Conservation (phyloP, 1,140 invertebrate genomes). For the Caenorhabditis inopinata region DNA sequence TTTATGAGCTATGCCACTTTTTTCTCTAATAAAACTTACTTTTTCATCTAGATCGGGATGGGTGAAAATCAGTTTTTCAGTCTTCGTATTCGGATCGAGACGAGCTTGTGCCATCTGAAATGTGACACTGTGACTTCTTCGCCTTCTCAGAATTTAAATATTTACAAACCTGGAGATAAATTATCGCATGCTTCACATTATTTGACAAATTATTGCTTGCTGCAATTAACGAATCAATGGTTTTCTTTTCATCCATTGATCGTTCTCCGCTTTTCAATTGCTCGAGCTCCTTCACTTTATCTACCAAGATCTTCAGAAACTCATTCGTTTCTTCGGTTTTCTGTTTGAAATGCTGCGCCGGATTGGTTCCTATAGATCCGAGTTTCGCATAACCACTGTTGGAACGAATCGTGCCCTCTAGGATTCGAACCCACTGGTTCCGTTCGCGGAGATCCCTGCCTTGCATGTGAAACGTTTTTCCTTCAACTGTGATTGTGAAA, state of each 20-base stretch:
- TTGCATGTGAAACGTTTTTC: conserved; percentile 98
- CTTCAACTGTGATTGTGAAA: conserved; percentile 97
- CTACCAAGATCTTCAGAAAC: background rate
- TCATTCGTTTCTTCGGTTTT: conserved; percentile 77
- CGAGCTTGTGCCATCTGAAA: conserved; percentile 28
- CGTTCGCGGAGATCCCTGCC: conserved; percentile 87
- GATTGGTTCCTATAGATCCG: conserved; percentile 69
- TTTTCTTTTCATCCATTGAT: conserved; percentile 50
- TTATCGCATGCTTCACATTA: conserved; percentile 61
- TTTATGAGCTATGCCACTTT: too few species aligned
- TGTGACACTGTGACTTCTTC: conserved; percentile 38
- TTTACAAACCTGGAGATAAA: conserved; percentile 56
- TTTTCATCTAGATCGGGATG: conserved; percentile 6
- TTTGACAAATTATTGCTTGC: conserved; percentile 53
- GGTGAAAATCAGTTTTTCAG: conserved; percentile 17
- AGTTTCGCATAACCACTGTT: conserved; percentile 55
- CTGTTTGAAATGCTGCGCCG: conserved; percentile 88
- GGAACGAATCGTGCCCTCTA: conserved; percentile 83
- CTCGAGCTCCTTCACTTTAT: conserved; percentile 48
- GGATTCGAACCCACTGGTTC: conserved; percentile 87
- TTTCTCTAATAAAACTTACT: too few species aligned
- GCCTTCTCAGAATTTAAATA: too few species aligned
- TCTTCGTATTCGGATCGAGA: conserved; percentile 22
- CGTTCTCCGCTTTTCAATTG: conserved; percentile 3
- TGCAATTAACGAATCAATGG: conserved; percentile 51